Evolutionary conservation across 2,888 invertebrate species (phyloP).

Genomic region (Heliconius sara): DNA sequence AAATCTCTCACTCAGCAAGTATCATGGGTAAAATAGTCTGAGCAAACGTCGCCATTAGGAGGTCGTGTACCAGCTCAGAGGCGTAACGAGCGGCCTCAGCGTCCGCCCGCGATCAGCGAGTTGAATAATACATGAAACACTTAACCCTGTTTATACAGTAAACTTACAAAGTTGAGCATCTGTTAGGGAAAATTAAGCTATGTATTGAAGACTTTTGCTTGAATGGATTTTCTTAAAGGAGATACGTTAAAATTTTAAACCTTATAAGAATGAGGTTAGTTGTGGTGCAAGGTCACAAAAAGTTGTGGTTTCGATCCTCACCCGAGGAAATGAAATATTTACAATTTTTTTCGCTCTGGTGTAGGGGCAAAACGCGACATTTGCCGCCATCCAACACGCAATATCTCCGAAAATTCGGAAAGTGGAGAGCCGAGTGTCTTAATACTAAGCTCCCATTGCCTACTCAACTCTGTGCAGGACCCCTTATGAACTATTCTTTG

Average conservation of each 20-base stretch:
- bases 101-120: constrained; percentile 62
- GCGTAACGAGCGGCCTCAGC: constrained; percentile 43
- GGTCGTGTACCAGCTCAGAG: constrained; percentile 59
- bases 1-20: background rate
- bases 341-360: no score
- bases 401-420: no score
- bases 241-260: background rate
- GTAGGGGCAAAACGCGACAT: no score
- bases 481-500: background rate
- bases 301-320: no score
- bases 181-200: constrained; percentile 19
- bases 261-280: background rate
- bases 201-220: constrained; percentile 25
- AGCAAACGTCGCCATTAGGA: constrained; percentile 70
- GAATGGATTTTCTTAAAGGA: constrained; percentile 2
- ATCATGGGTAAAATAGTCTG: constrained; percentile 61
- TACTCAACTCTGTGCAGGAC: no score
- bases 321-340: no score
- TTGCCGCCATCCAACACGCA: no score
- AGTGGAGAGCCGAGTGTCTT: no score
- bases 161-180: constrained; percentile 26
- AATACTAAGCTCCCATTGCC: no score
- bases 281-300: no score
- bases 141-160: constrained; percentile 31
- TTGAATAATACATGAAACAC: constrained; percentile 75